Base-by-base conservation (phyloP, 2,113 vertebrate species). In the Halichoerus grypus region DNA sequence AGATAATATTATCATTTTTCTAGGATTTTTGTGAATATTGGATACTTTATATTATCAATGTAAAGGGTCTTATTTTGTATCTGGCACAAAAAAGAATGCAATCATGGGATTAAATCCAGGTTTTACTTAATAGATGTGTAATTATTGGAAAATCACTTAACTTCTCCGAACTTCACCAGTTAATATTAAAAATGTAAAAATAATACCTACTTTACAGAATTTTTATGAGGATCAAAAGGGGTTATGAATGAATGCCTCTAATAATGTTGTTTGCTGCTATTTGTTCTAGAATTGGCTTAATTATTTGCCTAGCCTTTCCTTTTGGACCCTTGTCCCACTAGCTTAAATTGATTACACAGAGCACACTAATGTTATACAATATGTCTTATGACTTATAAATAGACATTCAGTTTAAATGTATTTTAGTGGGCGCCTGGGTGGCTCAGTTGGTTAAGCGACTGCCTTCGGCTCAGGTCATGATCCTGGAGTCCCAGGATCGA, bases 231-330 rank as follows among this genome's bases (percentile, higher is more conserved):
- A 71, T 89, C 74, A 95, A 28, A 67, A 71, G 15, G 42, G n/a
- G 7, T 96, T 59, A 65, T 88, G 22, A 94, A 28, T 79, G 42
- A 77, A 55, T 82, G 8, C 31, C 3, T 95, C 12, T 94, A 57
- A n/a, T 63, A 89, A 59, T 55, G n/a, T 19, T 33, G 80, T 31
- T 28, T 94, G 8, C 33, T 80, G 9, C 49, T 94, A 0, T 76
- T 92, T 61, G 79, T 90, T 90, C 71, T 71, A 83, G 91, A 89
- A 42, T 51, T 88, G 85, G 39, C 26, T 63, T 71, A 72, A 69
- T 96, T 89, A 88, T 72, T 88, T 88, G 15, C 33, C 9, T 15
- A 55, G 22, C 22, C 80, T 94, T 97, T 92, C 85, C 49, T 72
- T 92, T 88, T 92, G 76, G 31, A 13, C 46, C 4, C 46, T 63